Percentiles rank a stretch among this genome's conserved stretches.
phyloP scores from a whole-genome alignment of 37 sponge, comb jelly and placozoan genomes.

The Spongilla lacustris region DNA sequence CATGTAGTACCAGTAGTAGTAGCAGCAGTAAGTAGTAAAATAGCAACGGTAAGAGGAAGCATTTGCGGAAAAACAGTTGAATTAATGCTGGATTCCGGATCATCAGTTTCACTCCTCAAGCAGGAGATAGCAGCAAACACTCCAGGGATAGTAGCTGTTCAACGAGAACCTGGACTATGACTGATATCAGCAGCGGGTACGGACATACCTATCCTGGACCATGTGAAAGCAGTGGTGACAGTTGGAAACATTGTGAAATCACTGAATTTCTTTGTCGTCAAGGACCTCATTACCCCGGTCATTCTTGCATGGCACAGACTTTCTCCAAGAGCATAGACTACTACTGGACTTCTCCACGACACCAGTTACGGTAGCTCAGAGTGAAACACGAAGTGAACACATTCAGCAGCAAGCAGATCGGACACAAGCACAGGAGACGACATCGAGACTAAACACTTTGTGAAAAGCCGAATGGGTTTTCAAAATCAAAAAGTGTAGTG shows the following conservation, averaged over 20 bases:
- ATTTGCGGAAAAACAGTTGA: slow-evolving; percentile 20
- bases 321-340: slow-evolving; percentile 9
- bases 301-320: slow-evolving; percentile 69
- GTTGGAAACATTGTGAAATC: slow-evolving; percentile 13
- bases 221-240: background rate
- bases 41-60: slow-evolving; percentile 2
- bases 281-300: slow-evolving; percentile 43
- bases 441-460: no score
- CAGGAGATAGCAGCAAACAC: background rate
- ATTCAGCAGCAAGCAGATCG: no score
- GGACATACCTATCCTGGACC: background rate
- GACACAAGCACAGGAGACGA: no score
- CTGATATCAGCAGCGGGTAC: slow-evolving; percentile 16
- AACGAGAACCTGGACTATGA: background rate
- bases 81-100: slow-evolving; percentile 54
- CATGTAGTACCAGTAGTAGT: background rate
- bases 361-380: no score
- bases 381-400: no score
- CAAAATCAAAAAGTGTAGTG: no score
- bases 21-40: slow-evolving; percentile 6
- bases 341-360: background rate
- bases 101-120: slow-evolving; percentile 42
- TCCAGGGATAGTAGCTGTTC: no score
- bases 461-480: no score
- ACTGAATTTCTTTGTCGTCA: slow-evolving; percentile 61